A percentile compares a stretch with the other conserved stretches of the same genome.
Evolutionary conservation across 2,113 vertebrate genomes (phyloP).

Genomic region (Paramormyrops kingsleyae): DNA sequence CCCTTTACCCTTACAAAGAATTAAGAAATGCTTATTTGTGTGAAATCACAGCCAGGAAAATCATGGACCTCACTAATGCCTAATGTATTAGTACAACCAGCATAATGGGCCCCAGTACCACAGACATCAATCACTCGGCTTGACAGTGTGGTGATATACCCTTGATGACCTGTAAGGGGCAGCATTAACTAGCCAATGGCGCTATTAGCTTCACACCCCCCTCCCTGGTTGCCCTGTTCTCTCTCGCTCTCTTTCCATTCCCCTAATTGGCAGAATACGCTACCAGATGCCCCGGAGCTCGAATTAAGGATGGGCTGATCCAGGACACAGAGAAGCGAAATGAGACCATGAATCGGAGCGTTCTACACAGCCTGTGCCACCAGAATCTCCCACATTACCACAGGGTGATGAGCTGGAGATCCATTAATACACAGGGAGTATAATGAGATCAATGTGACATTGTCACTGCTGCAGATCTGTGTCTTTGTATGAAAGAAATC

Average conservation of each 20-base stretch:
- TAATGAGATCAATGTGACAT: neutral
- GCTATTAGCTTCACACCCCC: neutral
- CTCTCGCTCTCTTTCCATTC: neutral
- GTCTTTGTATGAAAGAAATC: neutral
- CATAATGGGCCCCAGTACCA: neutral
- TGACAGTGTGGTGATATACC: neutral
- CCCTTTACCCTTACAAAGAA: neutral
- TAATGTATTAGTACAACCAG: neutral
- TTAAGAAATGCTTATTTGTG: neutral
- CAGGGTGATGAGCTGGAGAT: neutral
- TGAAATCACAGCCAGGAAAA: neutral
- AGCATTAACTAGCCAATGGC: neutral
- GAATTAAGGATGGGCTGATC: conserved; percentile 1
- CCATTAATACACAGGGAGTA: neutral
- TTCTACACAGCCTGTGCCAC: neutral
- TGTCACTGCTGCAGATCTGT: neutral
- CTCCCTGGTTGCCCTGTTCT: neutral
- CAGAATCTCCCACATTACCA: neutral
- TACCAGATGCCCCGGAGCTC: neutral
- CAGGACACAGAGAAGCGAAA: neutral
- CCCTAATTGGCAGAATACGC: neutral
- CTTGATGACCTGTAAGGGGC: neutral
- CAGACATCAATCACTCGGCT: neutral
- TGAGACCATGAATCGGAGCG: neutral
- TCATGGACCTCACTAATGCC: neutral